These are phyloP conservation scores for Channa argus DNA, from an alignment of 2,113 vertebrate species.

Conservation along the genomic window DNA sequence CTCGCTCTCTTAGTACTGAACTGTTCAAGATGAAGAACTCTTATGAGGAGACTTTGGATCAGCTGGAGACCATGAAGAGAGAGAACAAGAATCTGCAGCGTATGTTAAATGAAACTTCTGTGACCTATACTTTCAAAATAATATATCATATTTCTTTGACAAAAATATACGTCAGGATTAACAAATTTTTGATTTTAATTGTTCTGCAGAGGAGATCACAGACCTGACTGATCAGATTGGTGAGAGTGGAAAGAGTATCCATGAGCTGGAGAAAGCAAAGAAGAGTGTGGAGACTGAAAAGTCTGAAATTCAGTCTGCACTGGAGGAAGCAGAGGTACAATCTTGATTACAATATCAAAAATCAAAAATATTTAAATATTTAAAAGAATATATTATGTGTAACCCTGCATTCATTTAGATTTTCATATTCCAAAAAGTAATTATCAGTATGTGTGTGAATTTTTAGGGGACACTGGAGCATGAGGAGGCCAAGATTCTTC, in stretches of 20 bases:
- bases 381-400: neutral
- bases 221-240: slow-evolving; percentile 75
- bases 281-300: slow-evolving; percentile 66
- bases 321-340: slow-evolving; percentile 71
- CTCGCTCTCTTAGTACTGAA: slow-evolving; percentile 72
- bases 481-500: slow-evolving; percentile 80
- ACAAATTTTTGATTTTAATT: neutral
- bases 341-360: neutral
- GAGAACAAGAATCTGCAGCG: slow-evolving; percentile 77
- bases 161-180: neutral
- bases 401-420: no score
- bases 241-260: slow-evolving; percentile 65
- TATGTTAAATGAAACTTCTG: slow-evolving; percentile 16
- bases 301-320: slow-evolving; percentile 63
- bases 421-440: no score
- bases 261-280: slow-evolving; percentile 73
- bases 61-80: slow-evolving; percentile 71
- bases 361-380: no score
- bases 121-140: neutral
- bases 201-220: slow-evolving; percentile 67
- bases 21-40: slow-evolving; percentile 78
- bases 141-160: no score
- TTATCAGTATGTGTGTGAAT: neutral
- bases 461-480: slow-evolving; percentile 77
- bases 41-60: slow-evolving; percentile 73